phyloP scores from a whole-genome alignment of 23 tunicate genomes.

The Diplosoma virens region DNA sequence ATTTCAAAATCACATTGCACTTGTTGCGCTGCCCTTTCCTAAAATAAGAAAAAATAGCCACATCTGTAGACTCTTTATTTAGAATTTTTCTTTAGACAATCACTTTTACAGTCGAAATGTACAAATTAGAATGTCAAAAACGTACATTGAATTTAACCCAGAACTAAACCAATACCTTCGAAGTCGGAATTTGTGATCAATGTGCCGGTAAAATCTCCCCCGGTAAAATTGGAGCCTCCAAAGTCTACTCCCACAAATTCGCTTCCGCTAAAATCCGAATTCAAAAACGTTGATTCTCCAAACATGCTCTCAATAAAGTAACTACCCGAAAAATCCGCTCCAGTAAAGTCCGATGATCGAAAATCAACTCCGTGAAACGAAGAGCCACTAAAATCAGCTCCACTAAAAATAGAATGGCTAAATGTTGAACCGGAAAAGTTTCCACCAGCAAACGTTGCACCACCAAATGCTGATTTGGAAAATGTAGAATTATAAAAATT shows the following conservation, averaged over 20 bases:
- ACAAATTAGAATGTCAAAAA: too few species aligned
- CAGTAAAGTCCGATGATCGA: neutral
- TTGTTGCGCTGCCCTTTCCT: too few species aligned
- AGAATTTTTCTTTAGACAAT: too few species aligned
- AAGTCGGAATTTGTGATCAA: neutral
- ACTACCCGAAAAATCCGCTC: constrained; percentile 14
- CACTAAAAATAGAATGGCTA: neutral
- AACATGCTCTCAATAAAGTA: neutral
- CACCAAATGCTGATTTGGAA: neutral
- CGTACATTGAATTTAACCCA: too few species aligned
- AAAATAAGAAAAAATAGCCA: too few species aligned
- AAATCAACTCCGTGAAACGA: neutral
- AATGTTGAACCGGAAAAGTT: neutral
- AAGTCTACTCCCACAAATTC: neutral
- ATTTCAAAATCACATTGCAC: too few species aligned
- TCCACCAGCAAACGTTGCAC: neutral
- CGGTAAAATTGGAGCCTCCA: constrained; percentile 14
- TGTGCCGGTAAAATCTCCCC: neutral
- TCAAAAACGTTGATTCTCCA: neutral
- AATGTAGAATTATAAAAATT: neutral
- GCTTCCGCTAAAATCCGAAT: constrained; percentile 4
- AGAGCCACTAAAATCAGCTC: constrained; percentile 15
- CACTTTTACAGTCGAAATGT: too few species aligned
- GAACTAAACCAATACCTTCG: neutral
- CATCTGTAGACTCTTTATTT: too few species aligned